Base-by-base conservation (phyloP, 2,888 invertebrate species). In the Tyria jacobaeae region DNA sequence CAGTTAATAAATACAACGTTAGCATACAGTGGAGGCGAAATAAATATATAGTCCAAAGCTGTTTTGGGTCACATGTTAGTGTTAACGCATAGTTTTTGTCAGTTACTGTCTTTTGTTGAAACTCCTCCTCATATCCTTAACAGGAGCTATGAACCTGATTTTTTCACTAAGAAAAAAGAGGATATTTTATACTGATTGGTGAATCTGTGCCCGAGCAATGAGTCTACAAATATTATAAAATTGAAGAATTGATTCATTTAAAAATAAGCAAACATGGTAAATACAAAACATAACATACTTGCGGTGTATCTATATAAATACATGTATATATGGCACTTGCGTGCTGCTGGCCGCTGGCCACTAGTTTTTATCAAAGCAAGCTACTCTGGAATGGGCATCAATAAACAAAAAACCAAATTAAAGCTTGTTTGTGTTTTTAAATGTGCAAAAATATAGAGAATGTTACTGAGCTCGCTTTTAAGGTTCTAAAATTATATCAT, bases 311-410 rank as follows among this genome's bases (percentile, higher is more conserved):
- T 14, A 35, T 35, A 17, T n/a, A 44, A 4, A 21, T 24, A 41
- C n/a, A n/a, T 7, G 25, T 7, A 25, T 25, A 15, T 27, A n/a
- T 37, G 21, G 37, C 37, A 52, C 27, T 60, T 37, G 59, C 59
- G 37, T 60, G 59, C 48, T 44, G 59, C 9, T 2, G 31, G 10
- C 59, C 53, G 59, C 53, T 60, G 48, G 48, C 31, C 21, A 31
- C 9, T 48, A 12, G 25, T 52, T 44, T 47, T 49, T 52, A 21
- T 52, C 51, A 52, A 52, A 41, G n/a, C 14, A 5, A 35, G 47
- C 44, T 56, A 56, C 35, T 25, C 21, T 24, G n/a, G 25, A 31
- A 31, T 41, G 41, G 24, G n/a, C 47, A 27, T 17, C 41, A n/a
- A 17, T 41, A 17, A 49, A 50, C 39, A 31, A 15, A 39, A 41